A percentile compares a stretch with the other conserved stretches of the same genome.
Conservation (phyloP, 2,888 invertebrate species). For the Apamea crenata region DNA sequence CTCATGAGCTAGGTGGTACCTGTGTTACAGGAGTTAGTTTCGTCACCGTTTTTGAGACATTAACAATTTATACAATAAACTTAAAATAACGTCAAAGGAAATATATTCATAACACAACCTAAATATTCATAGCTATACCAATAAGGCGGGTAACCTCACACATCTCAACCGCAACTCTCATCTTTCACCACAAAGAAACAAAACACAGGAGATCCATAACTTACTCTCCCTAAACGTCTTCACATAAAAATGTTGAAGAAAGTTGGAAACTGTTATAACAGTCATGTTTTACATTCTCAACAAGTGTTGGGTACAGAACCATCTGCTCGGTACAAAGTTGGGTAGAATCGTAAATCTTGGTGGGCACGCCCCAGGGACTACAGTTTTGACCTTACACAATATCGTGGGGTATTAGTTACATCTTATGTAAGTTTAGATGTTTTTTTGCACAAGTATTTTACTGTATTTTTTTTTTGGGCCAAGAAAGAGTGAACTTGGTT, state of each 20-base stretch:
- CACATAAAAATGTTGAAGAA: conserved; percentile 62
- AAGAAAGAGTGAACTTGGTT: not conserved
- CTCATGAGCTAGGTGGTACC: no score
- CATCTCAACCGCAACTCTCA: conserved; percentile 1
- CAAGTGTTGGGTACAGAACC: conserved; percentile 66
- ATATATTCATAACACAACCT: not conserved
- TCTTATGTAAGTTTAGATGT: conserved; percentile 17
- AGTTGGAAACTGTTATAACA: conserved; percentile 63
- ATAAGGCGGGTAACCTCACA: conserved; percentile 1
- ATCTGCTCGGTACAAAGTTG: conserved; percentile 68
- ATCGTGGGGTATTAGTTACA: conserved; percentile 64
- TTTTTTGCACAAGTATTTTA: conserved; percentile 17
- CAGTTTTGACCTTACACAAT: conserved; percentile 68
- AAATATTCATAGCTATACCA: conserved; percentile 1
- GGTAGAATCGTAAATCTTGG: conserved; percentile 67
- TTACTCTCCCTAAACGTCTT: conserved; percentile 53
- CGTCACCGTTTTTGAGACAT: no score
- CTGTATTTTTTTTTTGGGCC: not conserved
- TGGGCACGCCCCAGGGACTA: conserved; percentile 64
- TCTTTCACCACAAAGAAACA: conserved; percentile 26
- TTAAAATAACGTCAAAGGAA: no score
- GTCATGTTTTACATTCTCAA: conserved; percentile 70
- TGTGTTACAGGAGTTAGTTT: no score
- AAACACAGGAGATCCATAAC: conserved; percentile 56
- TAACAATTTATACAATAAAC: no score